Evolutionary conservation across 2,797 vertebrate species (phyloP).

Genomic region (Schizothorax lantsangensis): DNA sequence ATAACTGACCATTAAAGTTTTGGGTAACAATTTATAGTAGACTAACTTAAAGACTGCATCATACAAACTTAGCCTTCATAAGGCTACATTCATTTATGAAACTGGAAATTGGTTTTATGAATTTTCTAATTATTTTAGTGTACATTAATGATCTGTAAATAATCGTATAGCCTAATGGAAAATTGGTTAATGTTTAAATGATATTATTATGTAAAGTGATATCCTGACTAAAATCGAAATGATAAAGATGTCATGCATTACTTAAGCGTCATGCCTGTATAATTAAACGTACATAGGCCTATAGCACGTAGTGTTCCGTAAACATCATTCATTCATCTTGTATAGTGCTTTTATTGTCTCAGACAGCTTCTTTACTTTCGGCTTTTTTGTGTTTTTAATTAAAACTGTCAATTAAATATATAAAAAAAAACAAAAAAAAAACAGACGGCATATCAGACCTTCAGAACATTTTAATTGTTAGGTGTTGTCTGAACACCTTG

Average conservation of each 20-base stretch:
- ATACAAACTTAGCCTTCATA: background rate
- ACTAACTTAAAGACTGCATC: background rate
- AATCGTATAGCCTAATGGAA: background rate
- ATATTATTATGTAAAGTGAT: background rate
- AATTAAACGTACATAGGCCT: background rate
- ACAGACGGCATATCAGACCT: background rate
- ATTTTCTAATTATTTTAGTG: background rate
- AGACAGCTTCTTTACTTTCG: background rate
- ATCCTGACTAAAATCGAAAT: background rate
- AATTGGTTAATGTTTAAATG: background rate
- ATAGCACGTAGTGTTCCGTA: background rate
- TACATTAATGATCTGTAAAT: background rate
- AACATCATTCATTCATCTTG: background rate
- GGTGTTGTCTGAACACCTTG: conserved; percentile 39
- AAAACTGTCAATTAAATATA: conserved; percentile 16
- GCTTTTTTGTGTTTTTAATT: conserved; percentile 17
- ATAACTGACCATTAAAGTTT: background rate
- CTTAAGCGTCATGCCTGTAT: background rate
- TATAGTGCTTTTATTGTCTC: background rate
- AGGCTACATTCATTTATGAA: background rate
- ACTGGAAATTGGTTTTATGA: background rate
- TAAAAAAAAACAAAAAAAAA: background rate
- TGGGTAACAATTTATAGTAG: background rate
- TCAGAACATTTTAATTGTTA: conserved; percentile 16
- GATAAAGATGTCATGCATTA: background rate